Evolutionary conservation across 2,888 invertebrate species (phyloP), one percentile per base, ranked within the genome.

Genomic region (Eurois occulta): DNA sequence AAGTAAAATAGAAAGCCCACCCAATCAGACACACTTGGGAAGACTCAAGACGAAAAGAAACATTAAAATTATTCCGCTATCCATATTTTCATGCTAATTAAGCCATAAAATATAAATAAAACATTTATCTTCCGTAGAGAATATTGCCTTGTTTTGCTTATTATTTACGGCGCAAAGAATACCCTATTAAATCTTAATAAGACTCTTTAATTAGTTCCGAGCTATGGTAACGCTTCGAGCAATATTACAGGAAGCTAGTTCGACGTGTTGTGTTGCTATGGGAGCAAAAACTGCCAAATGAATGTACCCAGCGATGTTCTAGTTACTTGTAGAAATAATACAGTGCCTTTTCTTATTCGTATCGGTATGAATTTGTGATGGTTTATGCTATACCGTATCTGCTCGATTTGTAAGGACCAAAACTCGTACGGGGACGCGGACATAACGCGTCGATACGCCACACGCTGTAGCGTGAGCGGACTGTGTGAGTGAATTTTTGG

Each of bases 181-280:
- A 76, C 86, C 81, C 80, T 80, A 88, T 87, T 87, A 86, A 83
- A 87, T 87, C 88, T 83, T 88, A 87, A 88, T 87, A 85, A 86
- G 78, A 72, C 75, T 77, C 73, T 80, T 81, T 87, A 85, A 88
- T 87, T 87, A 83, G 80, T 78, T 69, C 77, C 74, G 41, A 48
- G 71, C 72, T 58, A 77, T 80, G 73, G 48, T 78, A 48, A 41
- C 24, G 77, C 70, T 52, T 77, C 65, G n/a, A 58, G 75, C 71
- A 28, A 70, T 78, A 69, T 72, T 75, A 72, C 24, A 52, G 32
- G 38, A 28, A 60, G 13, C 8, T 64, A 65, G 58, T 68, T 64
- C 41, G 35, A 41, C 62, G 32, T 46, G 35, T 41, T 41, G 13
- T 41, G 38, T 28, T 80, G 21, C 32, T 58, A 10, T 11, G 18